Conservation (phyloP, 2,797 vertebrate genomes). For the Gymnothorax reevesii region DNA sequence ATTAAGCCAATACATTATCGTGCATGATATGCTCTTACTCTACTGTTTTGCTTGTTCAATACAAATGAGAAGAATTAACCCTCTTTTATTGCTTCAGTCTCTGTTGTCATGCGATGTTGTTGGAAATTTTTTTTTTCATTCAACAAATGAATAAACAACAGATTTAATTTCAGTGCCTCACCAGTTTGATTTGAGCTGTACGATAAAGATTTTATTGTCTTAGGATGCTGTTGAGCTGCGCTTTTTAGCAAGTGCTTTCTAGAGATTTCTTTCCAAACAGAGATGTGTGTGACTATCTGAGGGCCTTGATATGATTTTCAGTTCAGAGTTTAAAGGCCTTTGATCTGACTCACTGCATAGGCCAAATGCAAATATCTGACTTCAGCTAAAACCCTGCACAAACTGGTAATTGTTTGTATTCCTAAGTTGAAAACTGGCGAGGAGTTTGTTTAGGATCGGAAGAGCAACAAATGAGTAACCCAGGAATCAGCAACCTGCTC, state of each 20-base stretch:
- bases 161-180: constrained; percentile 18
- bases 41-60: neutral
- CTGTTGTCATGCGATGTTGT: constrained; percentile 8
- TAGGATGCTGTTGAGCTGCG: constrained; percentile 28
- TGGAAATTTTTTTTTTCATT: constrained; percentile 30
- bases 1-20: neutral
- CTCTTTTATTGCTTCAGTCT: constrained; percentile 29
- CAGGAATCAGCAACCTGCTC: constrained; percentile 52
- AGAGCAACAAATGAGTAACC: constrained; percentile 22
- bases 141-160: constrained; percentile 36
- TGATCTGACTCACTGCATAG: constrained; percentile 28
- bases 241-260: constrained; percentile 43
- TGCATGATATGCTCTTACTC: neutral
- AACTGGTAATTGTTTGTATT: constrained; percentile 39
- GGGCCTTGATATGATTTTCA: constrained; percentile 28
- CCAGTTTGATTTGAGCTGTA: neutral
- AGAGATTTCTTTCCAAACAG: constrained; percentile 35
- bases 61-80: constrained; percentile 21
- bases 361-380: constrained; percentile 8
- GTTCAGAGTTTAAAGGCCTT: constrained; percentile 28
- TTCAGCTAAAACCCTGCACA: constrained; percentile 27
- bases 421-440: constrained; percentile 16
- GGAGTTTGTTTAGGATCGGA: constrained; percentile 36
- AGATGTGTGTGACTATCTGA: constrained; percentile 32
- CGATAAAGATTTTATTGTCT: neutral